A percentile compares a stretch with the other conserved stretches of the same genome.
phyloP scores from a whole-genome alignment of 1,140 invertebrate species.

The Heliconius hermathena region DNA sequence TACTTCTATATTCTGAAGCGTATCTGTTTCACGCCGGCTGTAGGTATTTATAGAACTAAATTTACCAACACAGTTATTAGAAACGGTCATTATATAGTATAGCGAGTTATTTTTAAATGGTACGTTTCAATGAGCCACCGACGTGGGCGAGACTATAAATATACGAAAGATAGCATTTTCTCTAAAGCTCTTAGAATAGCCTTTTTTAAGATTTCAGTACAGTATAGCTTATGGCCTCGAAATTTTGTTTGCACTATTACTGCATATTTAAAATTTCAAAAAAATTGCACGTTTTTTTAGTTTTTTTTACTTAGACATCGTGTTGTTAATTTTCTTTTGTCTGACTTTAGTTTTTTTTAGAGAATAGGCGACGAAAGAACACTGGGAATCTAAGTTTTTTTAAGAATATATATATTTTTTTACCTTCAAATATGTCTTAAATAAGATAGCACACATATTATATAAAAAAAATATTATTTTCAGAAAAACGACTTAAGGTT shows the following conservation, averaged over 20 bases:
- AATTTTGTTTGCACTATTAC: conserved; percentile 38
- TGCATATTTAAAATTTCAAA: conserved; percentile 33
- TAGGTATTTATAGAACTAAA: conserved; percentile 18
- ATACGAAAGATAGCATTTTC: conserved; percentile 36
- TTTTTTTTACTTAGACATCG: neutral
- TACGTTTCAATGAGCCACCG: conserved; percentile 34
- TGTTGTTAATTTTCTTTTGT: neutral
- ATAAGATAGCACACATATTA: neutral
- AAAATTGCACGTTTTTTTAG: neutral
- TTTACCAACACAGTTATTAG: conserved; percentile 21
- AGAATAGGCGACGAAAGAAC: neutral
- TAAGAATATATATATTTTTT: too few relatives aligned
- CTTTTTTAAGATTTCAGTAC: conserved; percentile 48
- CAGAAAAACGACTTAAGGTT: neutral
- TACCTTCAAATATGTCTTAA: too few relatives aligned
- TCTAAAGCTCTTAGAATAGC: conserved; percentile 39
- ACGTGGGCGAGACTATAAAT: conserved; percentile 35
- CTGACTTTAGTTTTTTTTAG: neutral
- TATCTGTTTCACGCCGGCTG: conserved; percentile 10
- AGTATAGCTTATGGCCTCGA: conserved; percentile 45
- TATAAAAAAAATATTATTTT: neutral
- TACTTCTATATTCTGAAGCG: conserved; percentile 1
- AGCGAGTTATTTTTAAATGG: conserved; percentile 32
- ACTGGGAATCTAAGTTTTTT: too few relatives aligned
- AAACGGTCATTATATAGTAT: conserved; percentile 26